Conservation (phyloP, 1,140 invertebrate species). For the Drosophila aff. region DNA sequence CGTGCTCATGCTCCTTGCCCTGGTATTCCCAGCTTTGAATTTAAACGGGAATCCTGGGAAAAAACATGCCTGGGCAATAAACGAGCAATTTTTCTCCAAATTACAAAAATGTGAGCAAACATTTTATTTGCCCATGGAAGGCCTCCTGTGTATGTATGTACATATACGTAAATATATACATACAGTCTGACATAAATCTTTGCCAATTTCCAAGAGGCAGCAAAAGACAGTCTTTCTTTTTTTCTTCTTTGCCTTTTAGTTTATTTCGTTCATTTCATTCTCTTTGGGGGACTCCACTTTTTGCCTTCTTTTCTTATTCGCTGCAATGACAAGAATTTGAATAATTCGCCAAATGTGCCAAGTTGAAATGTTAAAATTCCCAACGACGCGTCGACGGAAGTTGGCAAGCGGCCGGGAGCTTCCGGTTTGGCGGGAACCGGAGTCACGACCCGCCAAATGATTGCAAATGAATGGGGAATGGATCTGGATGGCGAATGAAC, state of each 20-base stretch:
- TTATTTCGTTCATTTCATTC: constrained; percentile 50
- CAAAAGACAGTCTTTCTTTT: constrained; percentile 20
- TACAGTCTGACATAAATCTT: constrained; percentile 64
- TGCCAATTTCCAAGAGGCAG: constrained; percentile 58
- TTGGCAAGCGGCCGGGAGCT: constrained; percentile 74
- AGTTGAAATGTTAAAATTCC: constrained; percentile 83
- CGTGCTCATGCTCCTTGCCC: not conserved
- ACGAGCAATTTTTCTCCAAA: constrained; percentile 72
- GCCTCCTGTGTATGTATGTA: not conserved
- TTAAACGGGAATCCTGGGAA: constrained; percentile 52
- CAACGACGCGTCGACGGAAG: constrained; percentile 60
- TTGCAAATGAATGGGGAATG: constrained; percentile 75
- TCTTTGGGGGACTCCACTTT: constrained; percentile 19
- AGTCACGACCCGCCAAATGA: constrained; percentile 79
- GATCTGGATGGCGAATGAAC: not conserved
- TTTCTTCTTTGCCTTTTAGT: constrained; percentile 24
- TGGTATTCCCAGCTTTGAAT: constrained; percentile 33
- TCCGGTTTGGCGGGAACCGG: constrained; percentile 71
- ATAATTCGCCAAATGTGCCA: constrained; percentile 82
- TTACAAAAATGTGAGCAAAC: constrained; percentile 82
- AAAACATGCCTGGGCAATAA: constrained; percentile 70
- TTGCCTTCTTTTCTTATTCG: constrained; percentile 24
- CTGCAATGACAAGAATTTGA: constrained; percentile 83
- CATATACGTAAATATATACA: constrained; percentile 1
- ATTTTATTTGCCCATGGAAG: constrained; percentile 74